A percentile compares a stretch with the other conserved stretches of the same genome.
phyloP scores from a whole-genome alignment of 2,113 vertebrate species.

The Riparia riparia region DNA sequence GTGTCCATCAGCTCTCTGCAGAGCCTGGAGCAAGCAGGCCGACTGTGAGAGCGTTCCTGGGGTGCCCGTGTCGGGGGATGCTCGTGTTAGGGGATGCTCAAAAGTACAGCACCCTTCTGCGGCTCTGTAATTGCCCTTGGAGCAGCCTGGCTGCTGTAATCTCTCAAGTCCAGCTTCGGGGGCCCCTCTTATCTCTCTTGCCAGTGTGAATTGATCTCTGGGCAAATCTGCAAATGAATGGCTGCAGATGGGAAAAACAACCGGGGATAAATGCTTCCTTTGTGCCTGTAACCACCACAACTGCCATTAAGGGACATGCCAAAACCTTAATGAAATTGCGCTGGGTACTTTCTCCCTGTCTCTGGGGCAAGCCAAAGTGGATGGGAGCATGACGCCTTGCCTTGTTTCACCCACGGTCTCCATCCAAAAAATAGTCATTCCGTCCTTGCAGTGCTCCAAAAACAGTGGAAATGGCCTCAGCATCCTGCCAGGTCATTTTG shows the following conservation, averaged over 20 bases:
- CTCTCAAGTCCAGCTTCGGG: background rate
- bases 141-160: background rate
- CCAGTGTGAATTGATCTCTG: background rate
- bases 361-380: background rate
- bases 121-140: background rate
- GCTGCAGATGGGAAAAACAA: background rate
- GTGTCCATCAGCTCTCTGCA: background rate
- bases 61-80: fast-evolving
- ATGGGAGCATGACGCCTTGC: background rate
- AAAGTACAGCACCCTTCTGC: background rate
- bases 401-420: background rate
- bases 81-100: background rate
- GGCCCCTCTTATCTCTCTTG: background rate
- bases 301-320: background rate
- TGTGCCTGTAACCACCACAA: background rate
- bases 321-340: background rate
- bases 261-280: background rate
- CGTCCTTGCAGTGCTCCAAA: background rate
- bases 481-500: background rate
- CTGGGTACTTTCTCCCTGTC: background rate
- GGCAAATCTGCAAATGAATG: slow-evolving; percentile 9
- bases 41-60: fast-evolving
- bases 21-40: background rate
- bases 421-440: background rate
- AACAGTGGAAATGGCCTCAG: background rate